These are phyloP conservation scores for Eurystomus glaucurus DNA, from an alignment of 2,797 vertebrate species.

Conservation along the genomic window DNA sequence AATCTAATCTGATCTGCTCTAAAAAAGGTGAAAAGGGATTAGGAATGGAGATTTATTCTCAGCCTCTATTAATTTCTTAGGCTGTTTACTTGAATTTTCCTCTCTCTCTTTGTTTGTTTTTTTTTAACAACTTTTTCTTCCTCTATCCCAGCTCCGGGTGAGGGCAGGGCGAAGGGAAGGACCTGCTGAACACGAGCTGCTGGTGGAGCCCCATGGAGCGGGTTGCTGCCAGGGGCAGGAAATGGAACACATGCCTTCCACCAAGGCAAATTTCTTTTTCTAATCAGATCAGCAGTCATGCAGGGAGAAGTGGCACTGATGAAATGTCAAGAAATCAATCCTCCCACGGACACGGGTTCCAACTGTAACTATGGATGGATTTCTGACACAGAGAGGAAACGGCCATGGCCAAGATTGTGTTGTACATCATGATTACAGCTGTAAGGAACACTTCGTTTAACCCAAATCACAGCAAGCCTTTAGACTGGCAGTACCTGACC, in stretches of 20 bases:
- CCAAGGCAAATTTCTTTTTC: constrained; percentile 62
- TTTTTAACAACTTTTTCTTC: background rate
- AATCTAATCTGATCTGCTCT: constrained; percentile 29
- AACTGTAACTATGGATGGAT: constrained; percentile 33
- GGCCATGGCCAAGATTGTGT: constrained; percentile 6
- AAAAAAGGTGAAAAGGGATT: constrained; percentile 52
- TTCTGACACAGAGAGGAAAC: constrained; percentile 59
- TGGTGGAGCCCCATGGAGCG: constrained; percentile 50
- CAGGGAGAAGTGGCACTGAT: constrained; percentile 76
- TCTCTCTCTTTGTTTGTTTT: background rate
- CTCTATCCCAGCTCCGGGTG: background rate
- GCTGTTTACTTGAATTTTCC: constrained; percentile 30
- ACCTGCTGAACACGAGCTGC: constrained; percentile 16
- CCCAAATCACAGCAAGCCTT: constrained; percentile 6
- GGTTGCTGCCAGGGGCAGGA: constrained; percentile 73
- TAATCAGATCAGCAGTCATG: constrained; percentile 74
- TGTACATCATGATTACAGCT: constrained; percentile 57
- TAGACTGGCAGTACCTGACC: background rate
- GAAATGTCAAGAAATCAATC: constrained; percentile 75
- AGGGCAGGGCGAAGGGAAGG: background rate
- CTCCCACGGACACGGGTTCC: background rate
- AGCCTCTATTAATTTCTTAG: constrained; percentile 41
- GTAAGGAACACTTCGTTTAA: constrained; percentile 56
- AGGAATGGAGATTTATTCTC: constrained; percentile 45
- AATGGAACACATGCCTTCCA: constrained; percentile 79